Conservation (phyloP, 2,888 invertebrate species). For the Amphipyra tragopoginis region DNA sequence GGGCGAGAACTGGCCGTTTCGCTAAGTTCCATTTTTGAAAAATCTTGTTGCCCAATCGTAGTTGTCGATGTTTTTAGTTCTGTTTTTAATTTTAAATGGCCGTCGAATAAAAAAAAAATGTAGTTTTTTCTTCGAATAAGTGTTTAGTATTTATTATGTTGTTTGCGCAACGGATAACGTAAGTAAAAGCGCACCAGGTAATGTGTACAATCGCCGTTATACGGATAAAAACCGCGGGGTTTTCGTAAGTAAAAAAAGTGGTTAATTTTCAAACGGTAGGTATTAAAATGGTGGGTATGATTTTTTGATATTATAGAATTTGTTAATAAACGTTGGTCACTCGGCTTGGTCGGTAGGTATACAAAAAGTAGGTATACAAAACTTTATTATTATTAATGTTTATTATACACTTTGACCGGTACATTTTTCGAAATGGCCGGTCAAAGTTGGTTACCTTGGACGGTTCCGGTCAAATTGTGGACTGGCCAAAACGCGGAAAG, state of each 20-base stretch:
- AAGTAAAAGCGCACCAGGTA: slow-evolving; percentile 82
- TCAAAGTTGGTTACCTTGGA: slow-evolving; percentile 38
- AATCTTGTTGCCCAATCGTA: slow-evolving; percentile 10
- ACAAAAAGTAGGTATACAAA: slow-evolving; percentile 55
- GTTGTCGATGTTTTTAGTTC: slow-evolving; percentile 44
- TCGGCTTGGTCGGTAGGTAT: slow-evolving; percentile 64
- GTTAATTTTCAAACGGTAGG: slow-evolving; percentile 71
- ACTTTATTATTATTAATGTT: slow-evolving; percentile 46
- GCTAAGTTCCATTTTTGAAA: slow-evolving; percentile 14
- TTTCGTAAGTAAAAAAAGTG: slow-evolving; percentile 61
- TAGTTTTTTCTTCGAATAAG: slow-evolving; percentile 47
- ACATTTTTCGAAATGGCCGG: slow-evolving; percentile 23
- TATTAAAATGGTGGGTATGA: slow-evolving; percentile 75
- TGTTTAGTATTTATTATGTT: slow-evolving; percentile 41
- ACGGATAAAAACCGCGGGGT: slow-evolving; percentile 52
- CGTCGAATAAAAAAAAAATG: slow-evolving; percentile 14
- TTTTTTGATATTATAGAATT: slow-evolving; percentile 46
- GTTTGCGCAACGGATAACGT: slow-evolving; percentile 69
- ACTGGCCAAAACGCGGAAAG: slow-evolving; percentile 40
- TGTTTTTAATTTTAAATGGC: slow-evolving; percentile 32
- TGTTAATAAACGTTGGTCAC: slow-evolving; percentile 52
- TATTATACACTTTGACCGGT: slow-evolving; percentile 37
- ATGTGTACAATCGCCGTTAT: slow-evolving; percentile 56
- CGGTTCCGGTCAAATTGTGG: slow-evolving; percentile 23
- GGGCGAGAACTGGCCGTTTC: slow-evolving; percentile 38